Conservation (phyloP, 2,113 vertebrate species). For the Scartelaos histophorus region DNA sequence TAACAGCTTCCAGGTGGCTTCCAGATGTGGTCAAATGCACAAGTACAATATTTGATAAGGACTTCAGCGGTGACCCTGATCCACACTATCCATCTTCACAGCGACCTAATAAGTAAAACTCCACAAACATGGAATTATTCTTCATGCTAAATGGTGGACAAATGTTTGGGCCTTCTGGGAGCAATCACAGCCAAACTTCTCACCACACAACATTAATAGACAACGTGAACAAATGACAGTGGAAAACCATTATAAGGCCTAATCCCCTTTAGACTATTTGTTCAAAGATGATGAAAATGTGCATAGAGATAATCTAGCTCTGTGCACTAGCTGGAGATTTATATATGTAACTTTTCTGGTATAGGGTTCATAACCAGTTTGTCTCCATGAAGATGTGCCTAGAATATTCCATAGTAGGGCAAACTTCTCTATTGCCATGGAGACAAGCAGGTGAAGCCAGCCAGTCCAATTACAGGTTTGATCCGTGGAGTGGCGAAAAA, state of each 20-base stretch:
- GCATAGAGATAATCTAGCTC: not conserved
- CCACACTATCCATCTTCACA: slow-evolving; percentile 55
- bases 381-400: no score
- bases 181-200: slow-evolving; percentile 47
- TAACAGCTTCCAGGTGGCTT: slow-evolving; percentile 59
- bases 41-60: slow-evolving; percentile 47
- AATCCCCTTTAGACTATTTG: not conserved
- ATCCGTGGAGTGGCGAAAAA: no score
- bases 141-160: slow-evolving; percentile 59
- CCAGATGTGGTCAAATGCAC: slow-evolving; percentile 62
- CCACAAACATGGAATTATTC: slow-evolving; percentile 51
- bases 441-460: no score
- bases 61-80: slow-evolving; percentile 37
- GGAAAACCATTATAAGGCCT: slow-evolving; percentile 45
- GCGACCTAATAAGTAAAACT: slow-evolving; percentile 58
- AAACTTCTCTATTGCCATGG: no score
- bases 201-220: slow-evolving; percentile 36
- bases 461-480: no score
- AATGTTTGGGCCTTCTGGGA: slow-evolving; percentile 48
- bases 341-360: no score
- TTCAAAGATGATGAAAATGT: not conserved
- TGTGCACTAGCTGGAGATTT: not conserved
- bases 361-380: no score
- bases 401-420: no score
- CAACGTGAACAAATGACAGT: slow-evolving; percentile 44